These are phyloP conservation scores for Hetaerina titia DNA, from an alignment of 2,888 invertebrate genomes.

Conservation along the genomic window DNA sequence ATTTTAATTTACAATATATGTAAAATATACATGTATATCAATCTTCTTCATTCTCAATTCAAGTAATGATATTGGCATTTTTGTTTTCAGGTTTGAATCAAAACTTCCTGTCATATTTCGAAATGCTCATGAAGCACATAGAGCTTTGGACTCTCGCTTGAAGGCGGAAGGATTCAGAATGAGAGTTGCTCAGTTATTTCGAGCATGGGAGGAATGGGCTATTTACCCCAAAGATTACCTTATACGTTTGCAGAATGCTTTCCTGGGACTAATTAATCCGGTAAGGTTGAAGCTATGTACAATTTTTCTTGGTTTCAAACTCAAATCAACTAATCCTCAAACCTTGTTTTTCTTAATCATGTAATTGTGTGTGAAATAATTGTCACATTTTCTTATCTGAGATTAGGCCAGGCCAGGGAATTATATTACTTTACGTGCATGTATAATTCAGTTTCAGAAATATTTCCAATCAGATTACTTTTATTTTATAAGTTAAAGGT, in stretches of 20 bases:
- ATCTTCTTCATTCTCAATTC: too few species aligned
- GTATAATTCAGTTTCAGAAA: too few species aligned
- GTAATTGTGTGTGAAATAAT: too few species aligned
- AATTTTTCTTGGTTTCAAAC: background rate
- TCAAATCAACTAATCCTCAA: too few species aligned
- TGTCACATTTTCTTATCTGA: too few species aligned
- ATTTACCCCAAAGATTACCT: constrained; percentile 97
- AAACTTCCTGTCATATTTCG: constrained; percentile 89
- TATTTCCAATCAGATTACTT: too few species aligned
- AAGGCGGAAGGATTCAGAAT: constrained; percentile 98
- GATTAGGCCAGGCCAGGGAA: too few species aligned
- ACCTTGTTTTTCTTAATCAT: too few species aligned
- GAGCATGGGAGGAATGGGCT: constrained; percentile 99
- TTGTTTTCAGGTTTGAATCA: constrained; percentile 85
- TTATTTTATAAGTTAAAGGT: too few species aligned
- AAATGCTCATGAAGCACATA: constrained; percentile 85
- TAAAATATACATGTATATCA: too few species aligned
- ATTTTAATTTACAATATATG: background rate
- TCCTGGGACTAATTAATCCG: constrained; percentile 85
- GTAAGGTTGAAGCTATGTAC: constrained; percentile 60
- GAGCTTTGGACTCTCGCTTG: constrained; percentile 88
- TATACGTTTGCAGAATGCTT: constrained; percentile 91
- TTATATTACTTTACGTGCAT: too few species aligned
- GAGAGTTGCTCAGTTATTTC: constrained; percentile 91
- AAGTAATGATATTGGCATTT: constrained; percentile 65